A percentile compares a stretch with the other conserved stretches of the same genome.
These are phyloP conservation scores for Rhaphigaster nebulosa DNA, from an alignment of 2,888 invertebrate genomes.

Conservation along the genomic window DNA sequence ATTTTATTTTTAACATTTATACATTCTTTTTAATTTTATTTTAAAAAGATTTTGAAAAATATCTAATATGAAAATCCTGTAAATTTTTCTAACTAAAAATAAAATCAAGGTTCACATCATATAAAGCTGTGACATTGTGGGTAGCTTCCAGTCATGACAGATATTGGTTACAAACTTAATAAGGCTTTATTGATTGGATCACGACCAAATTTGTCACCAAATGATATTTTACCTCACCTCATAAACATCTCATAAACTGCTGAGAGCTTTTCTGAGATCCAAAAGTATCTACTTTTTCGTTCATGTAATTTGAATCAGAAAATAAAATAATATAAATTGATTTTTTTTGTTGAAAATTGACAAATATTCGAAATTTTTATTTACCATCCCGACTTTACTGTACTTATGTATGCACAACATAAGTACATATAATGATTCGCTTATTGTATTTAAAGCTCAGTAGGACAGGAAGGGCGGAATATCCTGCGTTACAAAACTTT, in stretches of 20 bases:
- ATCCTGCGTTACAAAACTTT: too few species aligned
- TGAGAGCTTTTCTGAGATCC: neutral
- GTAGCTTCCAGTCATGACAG: neutral
- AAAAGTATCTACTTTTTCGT: neutral
- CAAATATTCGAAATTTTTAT: too few species aligned
- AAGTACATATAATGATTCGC: too few species aligned
- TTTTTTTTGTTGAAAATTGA: too few species aligned
- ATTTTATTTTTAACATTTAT: too few species aligned
- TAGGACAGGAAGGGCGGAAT: too few species aligned
- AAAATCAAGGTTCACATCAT: neutral
- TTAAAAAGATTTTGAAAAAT: too few species aligned
- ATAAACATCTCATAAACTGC: neutral
- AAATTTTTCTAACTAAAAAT: neutral
- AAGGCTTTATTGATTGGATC: conserved; percentile 21
- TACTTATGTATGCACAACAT: too few species aligned
- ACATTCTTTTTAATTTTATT: too few species aligned
- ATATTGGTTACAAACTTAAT: conserved; percentile 22
- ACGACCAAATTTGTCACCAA: neutral
- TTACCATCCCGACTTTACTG: too few species aligned
- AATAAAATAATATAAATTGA: too few species aligned
- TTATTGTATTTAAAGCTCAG: too few species aligned
- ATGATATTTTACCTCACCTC: neutral
- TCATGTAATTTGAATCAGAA: neutral
- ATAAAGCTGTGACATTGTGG: neutral
- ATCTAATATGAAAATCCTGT: neutral